Conservation (phyloP, 2,113 vertebrate species). For the Chinchilla lanigera region DNA sequence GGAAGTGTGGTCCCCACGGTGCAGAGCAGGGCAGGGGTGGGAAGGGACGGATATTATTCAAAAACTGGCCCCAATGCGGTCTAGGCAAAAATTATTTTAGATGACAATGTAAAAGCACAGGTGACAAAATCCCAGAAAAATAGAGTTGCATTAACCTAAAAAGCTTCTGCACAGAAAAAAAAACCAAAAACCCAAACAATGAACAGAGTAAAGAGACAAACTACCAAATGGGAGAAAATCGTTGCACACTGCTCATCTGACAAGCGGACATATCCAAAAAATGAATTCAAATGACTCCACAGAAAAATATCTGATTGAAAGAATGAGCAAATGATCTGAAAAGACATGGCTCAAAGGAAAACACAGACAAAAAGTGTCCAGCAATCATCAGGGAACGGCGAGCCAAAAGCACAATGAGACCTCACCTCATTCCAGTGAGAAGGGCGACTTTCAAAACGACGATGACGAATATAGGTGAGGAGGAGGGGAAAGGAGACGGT, state of each 20-base stretch:
- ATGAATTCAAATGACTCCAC: background rate
- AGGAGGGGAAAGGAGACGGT: background rate
- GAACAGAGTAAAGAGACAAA: background rate
- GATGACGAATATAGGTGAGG: background rate
- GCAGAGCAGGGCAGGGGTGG: too few species aligned
- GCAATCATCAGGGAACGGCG: background rate
- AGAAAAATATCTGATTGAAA: background rate
- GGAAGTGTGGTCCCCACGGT: background rate
- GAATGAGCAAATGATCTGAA: background rate
- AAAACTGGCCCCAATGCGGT: background rate
- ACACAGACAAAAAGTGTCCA: background rate
- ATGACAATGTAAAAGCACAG: background rate
- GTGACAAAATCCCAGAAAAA: background rate
- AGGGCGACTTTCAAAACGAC: background rate
- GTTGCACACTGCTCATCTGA: background rate
- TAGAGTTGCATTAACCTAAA: too few species aligned
- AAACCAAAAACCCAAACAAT: background rate
- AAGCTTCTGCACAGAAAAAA: background rate
- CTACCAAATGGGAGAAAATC: background rate
- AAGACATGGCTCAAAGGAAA: background rate
- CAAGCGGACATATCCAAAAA: background rate
- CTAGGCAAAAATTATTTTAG: background rate
- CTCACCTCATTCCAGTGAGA: too few species aligned
- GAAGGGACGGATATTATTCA: rapidly evolving
- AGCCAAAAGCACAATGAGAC: background rate